Conservation (phyloP, 2,797 vertebrate genomes). For the Decapterus maruadsi region DNA sequence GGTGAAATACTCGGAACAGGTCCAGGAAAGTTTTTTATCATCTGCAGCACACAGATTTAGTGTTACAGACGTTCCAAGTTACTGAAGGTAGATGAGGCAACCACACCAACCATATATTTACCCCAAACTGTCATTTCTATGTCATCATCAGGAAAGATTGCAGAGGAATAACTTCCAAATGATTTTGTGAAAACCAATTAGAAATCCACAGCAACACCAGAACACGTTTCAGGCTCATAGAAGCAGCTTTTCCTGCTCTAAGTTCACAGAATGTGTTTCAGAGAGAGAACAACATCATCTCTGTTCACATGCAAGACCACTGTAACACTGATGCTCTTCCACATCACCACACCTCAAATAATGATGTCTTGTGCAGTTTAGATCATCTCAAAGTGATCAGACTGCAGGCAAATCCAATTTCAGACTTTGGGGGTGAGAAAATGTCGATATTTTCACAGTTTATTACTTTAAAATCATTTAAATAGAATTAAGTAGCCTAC, state of each 20-base stretch:
- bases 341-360: neutral
- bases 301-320: neutral
- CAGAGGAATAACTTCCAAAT: no score
- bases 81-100: neutral
- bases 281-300: neutral
- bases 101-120: no score
- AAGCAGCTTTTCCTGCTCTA: neutral
- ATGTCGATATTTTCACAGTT: no score
- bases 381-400: neutral
- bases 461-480: neutral
- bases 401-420: no score
- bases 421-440: no score
- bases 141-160: neutral
- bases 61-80: neutral
- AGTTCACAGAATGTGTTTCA: neutral
- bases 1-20: constrained; percentile 23
- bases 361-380: neutral
- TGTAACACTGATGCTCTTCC: neutral
- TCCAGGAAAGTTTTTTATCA: constrained; percentile 18
- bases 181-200: neutral
- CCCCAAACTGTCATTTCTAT: no score
- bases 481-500: no score
- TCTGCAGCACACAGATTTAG: neutral
- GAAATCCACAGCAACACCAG: neutral
- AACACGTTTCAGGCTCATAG: neutral